Percentiles rank a stretch among this genome's conserved stretches.
Evolutionary conservation across 2,888 invertebrate species (phyloP).

Genomic region (Dasysyrphus albostriatus): DNA sequence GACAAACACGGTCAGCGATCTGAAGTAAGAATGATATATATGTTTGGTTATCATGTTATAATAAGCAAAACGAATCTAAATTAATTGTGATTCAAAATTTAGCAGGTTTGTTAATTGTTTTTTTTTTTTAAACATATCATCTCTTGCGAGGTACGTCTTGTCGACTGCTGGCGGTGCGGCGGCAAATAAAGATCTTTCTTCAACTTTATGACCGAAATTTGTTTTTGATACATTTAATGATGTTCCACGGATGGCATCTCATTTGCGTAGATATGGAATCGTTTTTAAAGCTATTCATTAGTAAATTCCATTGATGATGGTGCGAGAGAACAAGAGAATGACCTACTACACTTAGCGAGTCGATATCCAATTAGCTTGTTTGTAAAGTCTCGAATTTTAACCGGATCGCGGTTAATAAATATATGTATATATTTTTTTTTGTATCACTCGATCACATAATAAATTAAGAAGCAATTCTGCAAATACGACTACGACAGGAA

Average conservation of each 20-base stretch:
- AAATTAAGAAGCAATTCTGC: slow-evolving; percentile 27
- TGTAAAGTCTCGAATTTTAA: slow-evolving; percentile 62
- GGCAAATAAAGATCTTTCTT: slow-evolving; percentile 58
- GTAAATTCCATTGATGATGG: slow-evolving; percentile 2
- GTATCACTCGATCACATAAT: slow-evolving; percentile 24
- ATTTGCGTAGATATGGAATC: slow-evolving; percentile 60
- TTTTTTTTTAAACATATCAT: background rate
- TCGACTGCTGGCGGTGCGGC: background rate
- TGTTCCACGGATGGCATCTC: slow-evolving; percentile 44
- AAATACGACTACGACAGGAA: slow-evolving; percentile 16
- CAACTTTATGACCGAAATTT: slow-evolving; percentile 68
- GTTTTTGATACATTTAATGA: slow-evolving; percentile 64
- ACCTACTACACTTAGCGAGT: slow-evolving; percentile 8
- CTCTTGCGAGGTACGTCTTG: background rate
- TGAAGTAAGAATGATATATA: slow-evolving; percentile 38
- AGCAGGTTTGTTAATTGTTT: slow-evolving; percentile 16
- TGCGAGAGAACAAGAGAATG: background rate
- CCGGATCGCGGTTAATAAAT: slow-evolving; percentile 24
- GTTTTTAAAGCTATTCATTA: slow-evolving; percentile 51
- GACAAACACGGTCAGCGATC: background rate
- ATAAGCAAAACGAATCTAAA: slow-evolving; percentile 56
- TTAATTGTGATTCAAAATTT: slow-evolving; percentile 56
- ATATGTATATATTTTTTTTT: slow-evolving; percentile 34
- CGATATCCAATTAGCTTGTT: slow-evolving; percentile 70
- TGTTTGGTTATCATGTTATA: slow-evolving; percentile 61